Evolutionary conservation across 1,140 invertebrate genomes (phyloP).

Genomic region (Drosophila bocki): DNA sequence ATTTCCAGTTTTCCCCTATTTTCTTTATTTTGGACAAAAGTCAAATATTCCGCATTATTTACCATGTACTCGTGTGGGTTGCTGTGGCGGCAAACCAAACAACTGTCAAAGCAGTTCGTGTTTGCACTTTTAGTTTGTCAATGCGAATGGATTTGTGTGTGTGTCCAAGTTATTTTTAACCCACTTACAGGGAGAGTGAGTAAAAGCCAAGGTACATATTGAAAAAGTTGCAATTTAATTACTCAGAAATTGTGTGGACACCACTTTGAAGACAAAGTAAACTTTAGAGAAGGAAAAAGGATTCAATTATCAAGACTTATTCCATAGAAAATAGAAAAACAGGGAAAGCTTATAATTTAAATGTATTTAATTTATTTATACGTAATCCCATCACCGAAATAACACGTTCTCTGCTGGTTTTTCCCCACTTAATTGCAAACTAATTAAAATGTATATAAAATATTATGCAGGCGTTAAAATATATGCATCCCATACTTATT

Average conservation of each 20-base stretch:
- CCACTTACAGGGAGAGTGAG: slow-evolving; percentile 13
- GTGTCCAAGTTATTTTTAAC: slow-evolving; percentile 30
- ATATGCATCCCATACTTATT: slow-evolving; percentile 2
- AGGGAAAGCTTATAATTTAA: neutral
- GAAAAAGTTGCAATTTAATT: slow-evolving; percentile 20
- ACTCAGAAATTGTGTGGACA: neutral
- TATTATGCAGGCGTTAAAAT: slow-evolving; percentile 17
- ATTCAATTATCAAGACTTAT: neutral
- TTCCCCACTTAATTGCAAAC: slow-evolving; percentile 33
- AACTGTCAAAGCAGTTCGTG: slow-evolving; percentile 53
- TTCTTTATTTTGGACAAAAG: slow-evolving; percentile 15
- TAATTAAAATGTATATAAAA: slow-evolving; percentile 48
- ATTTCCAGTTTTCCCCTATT: slow-evolving; percentile 21
- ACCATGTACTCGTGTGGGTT: slow-evolving; percentile 46
- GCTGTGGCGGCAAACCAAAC: slow-evolving; percentile 52
- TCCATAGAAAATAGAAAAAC: neutral
- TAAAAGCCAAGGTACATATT: slow-evolving; percentile 1
- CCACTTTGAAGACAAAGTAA: neutral
- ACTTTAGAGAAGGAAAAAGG: neutral
- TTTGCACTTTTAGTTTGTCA: slow-evolving; percentile 56
- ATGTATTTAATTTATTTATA: neutral
- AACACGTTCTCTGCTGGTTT: neutral
- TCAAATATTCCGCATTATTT: slow-evolving; percentile 61
- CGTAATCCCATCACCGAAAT: neutral
- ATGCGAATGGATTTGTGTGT: slow-evolving; percentile 52